These are phyloP conservation scores for Apamea crenata DNA, from an alignment of 2,888 invertebrate species.

Conservation along the genomic window DNA sequence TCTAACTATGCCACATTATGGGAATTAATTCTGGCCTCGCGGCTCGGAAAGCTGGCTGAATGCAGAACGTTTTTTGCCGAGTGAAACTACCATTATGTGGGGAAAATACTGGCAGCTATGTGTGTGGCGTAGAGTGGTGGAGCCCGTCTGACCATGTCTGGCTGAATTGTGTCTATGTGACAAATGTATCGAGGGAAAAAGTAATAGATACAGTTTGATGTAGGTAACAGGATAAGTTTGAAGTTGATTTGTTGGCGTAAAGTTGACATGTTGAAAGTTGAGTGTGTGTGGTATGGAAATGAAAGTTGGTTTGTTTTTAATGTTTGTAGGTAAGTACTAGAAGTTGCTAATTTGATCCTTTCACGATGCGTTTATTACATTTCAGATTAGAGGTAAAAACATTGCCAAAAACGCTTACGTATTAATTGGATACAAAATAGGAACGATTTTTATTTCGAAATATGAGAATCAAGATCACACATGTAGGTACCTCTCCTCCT, in stretches of 20 bases:
- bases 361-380: not conserved
- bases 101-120: conserved; percentile 73
- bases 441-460: not conserved
- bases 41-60: conserved; percentile 71
- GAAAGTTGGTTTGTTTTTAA: not conserved
- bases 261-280: conserved; percentile 16
- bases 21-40: conserved; percentile 70
- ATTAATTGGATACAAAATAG: not conserved
- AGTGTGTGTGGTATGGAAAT: conserved; percentile 3
- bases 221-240: conserved; percentile 51
- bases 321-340: not conserved
- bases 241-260: conserved; percentile 25
- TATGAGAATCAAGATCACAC: not conserved
- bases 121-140: conserved; percentile 57
- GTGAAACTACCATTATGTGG: conserved; percentile 76
- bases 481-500: no score
- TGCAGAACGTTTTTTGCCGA: conserved; percentile 73
- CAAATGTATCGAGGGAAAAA: conserved; percentile 64
- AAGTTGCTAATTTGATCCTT: not conserved
- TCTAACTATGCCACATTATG: conserved; percentile 64
- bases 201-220: conserved; percentile 48
- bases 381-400: not conserved
- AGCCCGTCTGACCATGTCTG: conserved; percentile 65
- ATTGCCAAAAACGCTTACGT: not conserved
- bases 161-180: conserved; percentile 66